phyloP scores from a whole-genome alignment of 2,113 vertebrate species.

The Kryptolebias marmoratus region DNA sequence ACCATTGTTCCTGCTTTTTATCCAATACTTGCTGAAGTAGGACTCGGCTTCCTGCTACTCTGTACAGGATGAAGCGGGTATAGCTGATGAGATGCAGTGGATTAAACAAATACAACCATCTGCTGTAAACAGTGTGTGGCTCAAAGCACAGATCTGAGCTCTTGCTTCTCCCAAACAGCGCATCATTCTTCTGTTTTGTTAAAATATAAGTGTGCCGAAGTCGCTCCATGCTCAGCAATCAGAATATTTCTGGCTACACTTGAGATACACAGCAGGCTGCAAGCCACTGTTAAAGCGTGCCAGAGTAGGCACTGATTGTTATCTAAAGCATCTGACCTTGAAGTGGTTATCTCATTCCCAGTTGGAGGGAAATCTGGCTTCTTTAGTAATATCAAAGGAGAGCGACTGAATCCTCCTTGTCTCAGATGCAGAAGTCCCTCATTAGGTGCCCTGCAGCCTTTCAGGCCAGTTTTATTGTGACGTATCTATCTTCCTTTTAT shows the following conservation, averaged over 20 bases:
- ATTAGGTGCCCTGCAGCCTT: slow-evolving; percentile 63
- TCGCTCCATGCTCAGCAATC: slow-evolving; percentile 31
- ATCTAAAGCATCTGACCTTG: slow-evolving; percentile 75
- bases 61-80: slow-evolving; percentile 8
- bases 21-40: background rate
- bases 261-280: slow-evolving; percentile 39
- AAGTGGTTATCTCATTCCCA: slow-evolving; percentile 71
- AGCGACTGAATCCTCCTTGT: slow-evolving; percentile 60
- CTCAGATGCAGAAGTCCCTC: slow-evolving; percentile 69
- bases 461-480: slow-evolving; percentile 51
- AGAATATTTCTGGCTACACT: slow-evolving; percentile 52
- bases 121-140: slow-evolving; percentile 31
- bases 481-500: slow-evolving; percentile 64
- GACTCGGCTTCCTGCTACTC: background rate
- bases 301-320: slow-evolving; percentile 60
- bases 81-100: slow-evolving; percentile 20
- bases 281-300: slow-evolving; percentile 62
- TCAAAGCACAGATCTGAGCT: slow-evolving; percentile 34
- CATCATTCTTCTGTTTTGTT: slow-evolving; percentile 30
- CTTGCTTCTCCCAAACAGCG: slow-evolving; percentile 21
- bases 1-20: background rate
- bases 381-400: slow-evolving; percentile 66
- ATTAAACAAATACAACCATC: slow-evolving; percentile 47
- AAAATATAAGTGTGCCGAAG: slow-evolving; percentile 11
- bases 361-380: slow-evolving; percentile 53